phyloP scores from a whole-genome alignment of 1,140 invertebrate genomes.

The Pachyrhynchus sulphureomaculatus region DNA sequence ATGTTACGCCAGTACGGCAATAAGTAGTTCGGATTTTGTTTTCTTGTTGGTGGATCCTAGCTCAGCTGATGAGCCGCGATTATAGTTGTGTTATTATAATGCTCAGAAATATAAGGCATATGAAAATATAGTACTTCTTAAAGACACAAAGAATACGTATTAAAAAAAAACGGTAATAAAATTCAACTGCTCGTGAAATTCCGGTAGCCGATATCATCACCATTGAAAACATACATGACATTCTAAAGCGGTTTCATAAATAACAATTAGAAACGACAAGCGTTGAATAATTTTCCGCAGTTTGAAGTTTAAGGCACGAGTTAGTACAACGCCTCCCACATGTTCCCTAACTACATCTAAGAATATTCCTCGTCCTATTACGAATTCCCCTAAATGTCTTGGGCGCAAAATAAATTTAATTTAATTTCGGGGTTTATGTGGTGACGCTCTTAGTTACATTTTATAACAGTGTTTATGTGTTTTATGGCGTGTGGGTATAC shows the following conservation, averaged over 20 bases:
- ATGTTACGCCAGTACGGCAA: too few species aligned
- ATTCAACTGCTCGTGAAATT: constrained; percentile 11
- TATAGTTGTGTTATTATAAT: too few species aligned
- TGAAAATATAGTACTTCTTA: too few species aligned
- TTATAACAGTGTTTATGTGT: too few species aligned
- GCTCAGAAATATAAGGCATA: too few species aligned
- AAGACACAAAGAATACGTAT: too few species aligned
- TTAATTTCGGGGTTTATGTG: neutral
- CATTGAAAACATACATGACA: neutral
- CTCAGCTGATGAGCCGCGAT: too few species aligned
- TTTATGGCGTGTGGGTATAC: too few species aligned
- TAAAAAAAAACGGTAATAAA: too few species aligned
- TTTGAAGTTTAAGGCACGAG: constrained; percentile 22
- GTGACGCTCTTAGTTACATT: too few species aligned
- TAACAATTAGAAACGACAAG: neutral
- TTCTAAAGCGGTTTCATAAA: constrained; percentile 10
- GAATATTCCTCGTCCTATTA: constrained; percentile 24
- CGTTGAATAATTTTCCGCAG: constrained; percentile 24
- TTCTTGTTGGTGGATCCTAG: too few species aligned
- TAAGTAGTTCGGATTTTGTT: too few species aligned
- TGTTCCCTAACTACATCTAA: constrained; percentile 9
- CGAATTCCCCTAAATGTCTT: constrained; percentile 1
- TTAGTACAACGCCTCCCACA: constrained; percentile 23
- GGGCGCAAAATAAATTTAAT: constrained; percentile 2
- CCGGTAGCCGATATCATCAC: neutral